Conservation (phyloP, 2,888 invertebrate species). For the Petrolisthes manimaculis region DNA sequence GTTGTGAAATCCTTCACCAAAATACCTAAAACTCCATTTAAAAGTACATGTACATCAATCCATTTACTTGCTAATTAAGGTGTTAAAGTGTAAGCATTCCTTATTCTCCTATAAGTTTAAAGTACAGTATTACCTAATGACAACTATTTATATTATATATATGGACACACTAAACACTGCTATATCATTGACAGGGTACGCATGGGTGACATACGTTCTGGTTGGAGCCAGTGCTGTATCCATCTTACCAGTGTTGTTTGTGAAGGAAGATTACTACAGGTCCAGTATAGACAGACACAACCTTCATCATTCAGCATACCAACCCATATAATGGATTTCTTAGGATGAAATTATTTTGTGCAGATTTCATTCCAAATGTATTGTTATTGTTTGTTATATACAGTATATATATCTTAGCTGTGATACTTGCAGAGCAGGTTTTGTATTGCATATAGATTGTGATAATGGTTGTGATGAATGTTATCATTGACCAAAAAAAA, state of each 20-base stretch:
- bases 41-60: too few relatives aligned
- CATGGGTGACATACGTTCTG: conserved; percentile 37
- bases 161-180: background rate
- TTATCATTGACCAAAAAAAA: background rate
- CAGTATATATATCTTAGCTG: background rate
- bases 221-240: background rate
- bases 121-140: too few relatives aligned
- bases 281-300: conserved; percentile 23
- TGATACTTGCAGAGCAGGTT: background rate
- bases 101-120: too few relatives aligned
- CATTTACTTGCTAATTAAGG: too few relatives aligned
- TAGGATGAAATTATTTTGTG: too few relatives aligned
- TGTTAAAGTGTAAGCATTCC: too few relatives aligned
- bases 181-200: conserved; percentile 17
- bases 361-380: too few relatives aligned
- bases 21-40: too few relatives aligned
- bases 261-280: conserved; percentile 32
- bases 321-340: background rate
- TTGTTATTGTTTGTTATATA: background rate
- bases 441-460: background rate
- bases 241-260: conserved; percentile 16
- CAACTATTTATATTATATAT: too few relatives aligned
- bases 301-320: conserved; percentile 2
- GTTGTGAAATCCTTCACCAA: too few relatives aligned
- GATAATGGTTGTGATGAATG: background rate